Conservation (phyloP, 1,140 invertebrate species). For the Atopsyche davidsoni region DNA sequence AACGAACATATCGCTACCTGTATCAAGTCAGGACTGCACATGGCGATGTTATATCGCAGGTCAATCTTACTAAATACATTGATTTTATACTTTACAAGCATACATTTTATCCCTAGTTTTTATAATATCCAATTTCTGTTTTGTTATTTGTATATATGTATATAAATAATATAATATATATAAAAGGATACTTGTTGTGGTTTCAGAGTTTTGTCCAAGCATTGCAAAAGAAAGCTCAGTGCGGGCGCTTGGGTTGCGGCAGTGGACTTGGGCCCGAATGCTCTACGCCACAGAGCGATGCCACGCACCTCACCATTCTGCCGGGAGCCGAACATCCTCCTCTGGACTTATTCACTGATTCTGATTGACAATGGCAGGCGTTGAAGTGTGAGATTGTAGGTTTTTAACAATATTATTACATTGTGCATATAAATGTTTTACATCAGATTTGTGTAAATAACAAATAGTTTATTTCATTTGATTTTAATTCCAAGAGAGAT, state of each 20-base stretch:
- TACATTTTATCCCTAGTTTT: slow-evolving; percentile 2
- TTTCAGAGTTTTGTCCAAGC: slow-evolving; percentile 74
- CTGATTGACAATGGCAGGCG: too few species aligned
- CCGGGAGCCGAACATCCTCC: slow-evolving; percentile 43
- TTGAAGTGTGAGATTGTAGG: too few species aligned
- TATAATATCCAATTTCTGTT: slow-evolving; percentile 10
- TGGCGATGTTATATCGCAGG: slow-evolving; percentile 85
- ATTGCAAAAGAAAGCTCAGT: slow-evolving; percentile 62
- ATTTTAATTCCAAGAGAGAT: too few species aligned
- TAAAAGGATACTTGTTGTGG: too few species aligned
- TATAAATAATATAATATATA: neutral
- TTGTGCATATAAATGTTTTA: too few species aligned
- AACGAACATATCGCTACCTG: slow-evolving; percentile 79
- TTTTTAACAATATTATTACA: too few species aligned
- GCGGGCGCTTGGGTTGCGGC: slow-evolving; percentile 45
- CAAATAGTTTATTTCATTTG: too few species aligned
- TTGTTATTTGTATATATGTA: neutral
- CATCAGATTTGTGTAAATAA: too few species aligned
- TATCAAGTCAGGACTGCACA: slow-evolving; percentile 84
- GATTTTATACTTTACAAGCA: slow-evolving; percentile 5
- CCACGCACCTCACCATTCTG: slow-evolving; percentile 60
- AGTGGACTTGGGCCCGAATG: slow-evolving; percentile 54
- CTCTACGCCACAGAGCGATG: slow-evolving; percentile 68
- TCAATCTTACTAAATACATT: slow-evolving; percentile 31
- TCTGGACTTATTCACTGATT: slow-evolving; percentile 35